Evolutionary conservation across 2,113 vertebrate species (phyloP).

Genomic region (Mobula birostris): DNA sequence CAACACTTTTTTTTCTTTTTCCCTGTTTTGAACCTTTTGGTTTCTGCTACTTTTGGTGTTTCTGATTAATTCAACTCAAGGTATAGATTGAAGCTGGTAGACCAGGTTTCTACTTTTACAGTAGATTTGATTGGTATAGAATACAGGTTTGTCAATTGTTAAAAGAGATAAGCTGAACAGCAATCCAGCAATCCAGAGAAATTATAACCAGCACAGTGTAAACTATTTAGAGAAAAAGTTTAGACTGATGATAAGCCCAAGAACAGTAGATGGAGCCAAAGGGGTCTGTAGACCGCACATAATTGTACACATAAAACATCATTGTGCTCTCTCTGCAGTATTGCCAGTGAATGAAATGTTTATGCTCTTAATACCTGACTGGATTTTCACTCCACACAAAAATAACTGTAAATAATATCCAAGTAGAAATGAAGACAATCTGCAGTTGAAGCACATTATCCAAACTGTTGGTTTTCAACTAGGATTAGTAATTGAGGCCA

Average conservation of each 20-base stretch:
- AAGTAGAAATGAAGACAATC: neutral
- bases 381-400: neutral
- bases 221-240: neutral
- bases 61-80: no score
- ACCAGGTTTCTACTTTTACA: neutral
- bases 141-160: neutral
- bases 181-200: neutral
- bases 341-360: neutral
- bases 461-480: neutral
- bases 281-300: neutral
- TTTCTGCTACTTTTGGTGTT: no score
- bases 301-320: neutral
- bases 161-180: neutral
- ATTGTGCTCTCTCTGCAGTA: neutral
- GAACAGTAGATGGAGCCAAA: slow-evolving; percentile 13
- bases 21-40: no score
- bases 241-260: neutral
- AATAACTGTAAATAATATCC: neutral
- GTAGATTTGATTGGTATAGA: neutral
- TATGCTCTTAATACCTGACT: neutral
- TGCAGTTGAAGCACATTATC: neutral
- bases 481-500: neutral
- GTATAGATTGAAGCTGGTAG: neutral
- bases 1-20: no score
- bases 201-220: neutral